Conservation (phyloP, 2,797 vertebrate genomes). For the Glossophaga mutica region DNA sequence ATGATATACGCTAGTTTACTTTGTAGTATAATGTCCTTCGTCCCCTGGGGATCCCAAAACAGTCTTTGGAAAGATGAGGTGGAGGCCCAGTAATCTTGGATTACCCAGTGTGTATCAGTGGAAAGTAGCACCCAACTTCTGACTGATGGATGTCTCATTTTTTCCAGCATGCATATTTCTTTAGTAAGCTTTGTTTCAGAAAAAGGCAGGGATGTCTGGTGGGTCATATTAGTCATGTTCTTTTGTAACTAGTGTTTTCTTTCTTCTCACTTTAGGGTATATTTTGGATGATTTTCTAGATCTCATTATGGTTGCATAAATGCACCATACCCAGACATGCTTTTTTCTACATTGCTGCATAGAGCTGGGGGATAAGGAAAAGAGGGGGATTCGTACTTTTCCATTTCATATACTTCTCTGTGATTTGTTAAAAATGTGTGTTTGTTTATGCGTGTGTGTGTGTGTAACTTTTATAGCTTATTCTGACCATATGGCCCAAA, state of each 20-base stretch:
- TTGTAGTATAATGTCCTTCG: neutral
- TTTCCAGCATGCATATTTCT: neutral
- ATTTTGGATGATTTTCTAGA: neutral
- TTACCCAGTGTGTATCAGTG: neutral
- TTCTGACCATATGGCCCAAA: neutral
- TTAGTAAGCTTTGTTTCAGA: neutral
- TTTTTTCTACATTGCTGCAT: neutral
- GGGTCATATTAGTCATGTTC: neutral
- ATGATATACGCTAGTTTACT: neutral
- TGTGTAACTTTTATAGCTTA: neutral
- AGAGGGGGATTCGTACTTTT: neutral
- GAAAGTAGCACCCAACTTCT: neutral
- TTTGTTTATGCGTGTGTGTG: neutral
- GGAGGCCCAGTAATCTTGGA: neutral
- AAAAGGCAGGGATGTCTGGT: neutral
- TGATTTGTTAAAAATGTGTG: neutral
- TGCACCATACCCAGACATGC: neutral
- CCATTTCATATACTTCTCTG: neutral
- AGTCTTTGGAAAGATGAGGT: neutral
- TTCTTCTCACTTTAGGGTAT: neutral
- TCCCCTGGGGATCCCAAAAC: neutral
- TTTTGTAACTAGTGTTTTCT: neutral
- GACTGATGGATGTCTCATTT: neutral
- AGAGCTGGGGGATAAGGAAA: neutral
- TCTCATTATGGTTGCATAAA: neutral